Percentiles rank a stretch among this genome's conserved stretches.
These are phyloP conservation scores for Conchocele bisecta DNA, from an alignment of 2,888 invertebrate genomes.

Conservation along the genomic window DNA sequence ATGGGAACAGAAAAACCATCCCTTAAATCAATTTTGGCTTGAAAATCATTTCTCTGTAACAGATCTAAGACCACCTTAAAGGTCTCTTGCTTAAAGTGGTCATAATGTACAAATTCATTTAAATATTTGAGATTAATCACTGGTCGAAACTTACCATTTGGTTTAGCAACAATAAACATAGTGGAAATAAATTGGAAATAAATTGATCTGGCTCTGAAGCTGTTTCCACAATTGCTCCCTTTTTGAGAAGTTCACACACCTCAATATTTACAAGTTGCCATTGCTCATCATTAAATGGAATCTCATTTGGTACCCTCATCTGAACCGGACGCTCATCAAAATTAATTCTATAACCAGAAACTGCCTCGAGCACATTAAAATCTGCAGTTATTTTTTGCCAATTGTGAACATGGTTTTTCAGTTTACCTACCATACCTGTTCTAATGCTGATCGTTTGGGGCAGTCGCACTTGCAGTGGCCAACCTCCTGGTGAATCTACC, in stretches of 20 bases:
- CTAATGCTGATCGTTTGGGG: background rate
- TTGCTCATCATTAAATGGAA: background rate
- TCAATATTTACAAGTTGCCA: background rate
- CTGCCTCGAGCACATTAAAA: background rate
- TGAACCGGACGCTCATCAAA: background rate
- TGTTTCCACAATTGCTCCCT: background rate
- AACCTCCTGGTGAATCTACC: background rate
- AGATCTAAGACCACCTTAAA: conserved; percentile 6
- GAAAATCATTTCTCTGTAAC: conserved; percentile 27
- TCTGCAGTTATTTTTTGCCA: background rate
- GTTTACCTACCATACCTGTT: background rate
- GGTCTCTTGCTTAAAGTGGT: conserved; percentile 32
- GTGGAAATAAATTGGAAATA: conserved; percentile 8
- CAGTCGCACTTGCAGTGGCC: background rate
- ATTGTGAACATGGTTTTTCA: background rate
- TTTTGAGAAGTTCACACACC: background rate
- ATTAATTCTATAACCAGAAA: background rate
- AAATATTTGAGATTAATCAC: conserved; percentile 27
- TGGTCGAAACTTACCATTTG: conserved; percentile 25
- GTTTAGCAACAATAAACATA: conserved; percentile 24
- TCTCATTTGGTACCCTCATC: background rate
- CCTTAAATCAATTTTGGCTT: conserved; percentile 23
- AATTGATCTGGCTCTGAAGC: conserved; percentile 5
- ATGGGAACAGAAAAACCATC: conserved; percentile 6
- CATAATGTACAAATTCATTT: conserved; percentile 31